Evolutionary conservation across 2,113 vertebrate species (phyloP).

Genomic region (Elephas maximus): DNA sequence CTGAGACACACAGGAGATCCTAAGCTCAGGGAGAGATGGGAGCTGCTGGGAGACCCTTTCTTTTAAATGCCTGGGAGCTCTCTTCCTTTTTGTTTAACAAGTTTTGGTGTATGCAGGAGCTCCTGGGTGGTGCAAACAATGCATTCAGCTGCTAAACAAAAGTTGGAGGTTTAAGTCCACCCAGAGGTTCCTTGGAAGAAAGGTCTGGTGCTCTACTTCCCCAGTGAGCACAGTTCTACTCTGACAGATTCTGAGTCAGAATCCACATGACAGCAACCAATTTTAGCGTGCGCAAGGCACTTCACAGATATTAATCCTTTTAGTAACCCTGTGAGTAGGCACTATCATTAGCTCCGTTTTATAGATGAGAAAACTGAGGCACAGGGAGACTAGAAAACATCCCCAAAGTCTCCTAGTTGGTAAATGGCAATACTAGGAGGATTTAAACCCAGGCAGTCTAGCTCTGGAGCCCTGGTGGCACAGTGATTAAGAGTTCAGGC

Average conservation of each 20-base stretch:
- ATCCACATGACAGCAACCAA: background rate
- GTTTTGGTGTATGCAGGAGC: too few relatives aligned
- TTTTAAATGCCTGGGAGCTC: background rate
- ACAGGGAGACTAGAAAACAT: background rate
- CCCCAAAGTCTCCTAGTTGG: background rate
- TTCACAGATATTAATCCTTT: background rate
- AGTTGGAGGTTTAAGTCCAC: too few relatives aligned
- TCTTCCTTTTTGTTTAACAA: conserved; percentile 25
- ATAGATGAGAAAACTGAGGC: background rate
- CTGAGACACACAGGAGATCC: background rate
- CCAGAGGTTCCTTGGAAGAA: background rate
- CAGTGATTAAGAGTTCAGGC: too few relatives aligned
- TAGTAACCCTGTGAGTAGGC: background rate
- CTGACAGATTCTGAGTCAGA: background rate
- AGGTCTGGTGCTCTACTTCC: background rate
- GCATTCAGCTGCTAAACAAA: too few relatives aligned
- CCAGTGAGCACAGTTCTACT: background rate
- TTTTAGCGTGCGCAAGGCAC: background rate
- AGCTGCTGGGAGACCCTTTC: background rate
- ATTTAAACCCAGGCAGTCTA: background rate
- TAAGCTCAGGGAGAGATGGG: background rate
- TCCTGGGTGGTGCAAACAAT: too few relatives aligned
- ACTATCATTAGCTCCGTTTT: conserved; percentile 5
- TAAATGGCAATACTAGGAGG: background rate
- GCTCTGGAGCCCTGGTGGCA: too few relatives aligned